Conservation (phyloP, 2,113 vertebrate genomes). For the Dipodomys spectabilis region DNA sequence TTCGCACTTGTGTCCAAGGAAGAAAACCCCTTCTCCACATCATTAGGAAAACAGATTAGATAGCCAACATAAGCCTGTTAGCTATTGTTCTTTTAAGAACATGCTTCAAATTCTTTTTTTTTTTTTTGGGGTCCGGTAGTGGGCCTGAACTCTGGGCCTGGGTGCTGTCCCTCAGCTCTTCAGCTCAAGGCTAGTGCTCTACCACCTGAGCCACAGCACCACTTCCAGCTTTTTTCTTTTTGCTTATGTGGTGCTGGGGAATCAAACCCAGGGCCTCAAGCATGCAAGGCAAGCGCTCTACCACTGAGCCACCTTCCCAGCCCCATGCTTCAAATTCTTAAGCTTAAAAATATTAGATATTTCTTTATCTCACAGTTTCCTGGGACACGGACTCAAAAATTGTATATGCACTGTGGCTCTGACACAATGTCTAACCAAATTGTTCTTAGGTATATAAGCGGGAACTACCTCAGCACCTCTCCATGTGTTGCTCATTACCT, state of each 20-base stretch:
- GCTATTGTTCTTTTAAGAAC: not conserved
- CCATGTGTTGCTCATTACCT: not conserved
- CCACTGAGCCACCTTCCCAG: too few relatives aligned
- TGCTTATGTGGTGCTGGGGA: too few relatives aligned
- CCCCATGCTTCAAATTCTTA: not conserved
- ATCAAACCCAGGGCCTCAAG: too few relatives aligned
- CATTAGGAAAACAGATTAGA: not conserved
- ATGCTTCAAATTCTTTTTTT: not conserved
- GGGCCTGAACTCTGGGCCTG: too few relatives aligned
- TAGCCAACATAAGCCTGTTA: not conserved
- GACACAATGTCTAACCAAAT: too few relatives aligned
- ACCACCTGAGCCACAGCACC: too few relatives aligned
- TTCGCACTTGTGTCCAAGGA: not conserved
- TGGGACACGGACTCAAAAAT: not conserved
- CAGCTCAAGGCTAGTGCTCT: too few relatives aligned
- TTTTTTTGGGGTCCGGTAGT: too few relatives aligned
- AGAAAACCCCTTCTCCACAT: not conserved
- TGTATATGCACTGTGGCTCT: not conserved
- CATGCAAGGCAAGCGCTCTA: too few relatives aligned
- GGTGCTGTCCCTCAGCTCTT: too few relatives aligned
- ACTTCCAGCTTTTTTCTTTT: too few relatives aligned
- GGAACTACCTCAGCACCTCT: not conserved
- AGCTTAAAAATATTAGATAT: not conserved
- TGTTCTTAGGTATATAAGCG: too few relatives aligned
- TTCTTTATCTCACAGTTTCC: not conserved